Percentiles rank a stretch among this genome's conserved stretches.
Evolutionary conservation across 1,140 invertebrate species (phyloP).

Genomic region (Sarcophaga bullata): DNA sequence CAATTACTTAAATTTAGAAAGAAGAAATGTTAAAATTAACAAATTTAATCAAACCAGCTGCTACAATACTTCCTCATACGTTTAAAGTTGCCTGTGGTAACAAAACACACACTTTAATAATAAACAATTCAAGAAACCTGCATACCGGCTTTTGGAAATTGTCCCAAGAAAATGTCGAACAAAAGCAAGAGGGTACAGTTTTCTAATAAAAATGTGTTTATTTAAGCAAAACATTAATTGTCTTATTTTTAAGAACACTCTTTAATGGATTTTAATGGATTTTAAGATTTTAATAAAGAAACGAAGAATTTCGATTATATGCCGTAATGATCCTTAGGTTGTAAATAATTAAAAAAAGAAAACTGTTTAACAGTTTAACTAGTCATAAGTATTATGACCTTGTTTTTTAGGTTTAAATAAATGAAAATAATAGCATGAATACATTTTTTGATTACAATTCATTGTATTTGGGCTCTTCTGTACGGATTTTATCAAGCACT

Average conservation of each 20-base stretch:
- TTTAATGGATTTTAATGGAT: constrained; percentile 64
- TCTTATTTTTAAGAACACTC: neutral
- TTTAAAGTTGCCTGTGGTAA: neutral
- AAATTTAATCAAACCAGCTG: neutral
- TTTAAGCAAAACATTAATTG: neutral
- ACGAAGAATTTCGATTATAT: constrained; percentile 91
- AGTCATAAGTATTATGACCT: neutral
- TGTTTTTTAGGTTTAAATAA: neutral
- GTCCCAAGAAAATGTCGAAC: neutral
- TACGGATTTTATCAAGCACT: no score
- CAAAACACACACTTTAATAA: neutral
- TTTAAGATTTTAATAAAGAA: constrained; percentile 72
- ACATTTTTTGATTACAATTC: no score
- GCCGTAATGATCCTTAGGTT: constrained; percentile 79
- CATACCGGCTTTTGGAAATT: neutral
- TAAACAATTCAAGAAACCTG: neutral
- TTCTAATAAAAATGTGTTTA: neutral
- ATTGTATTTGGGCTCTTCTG: no score
- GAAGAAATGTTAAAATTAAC: neutral
- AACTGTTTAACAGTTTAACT: neutral
- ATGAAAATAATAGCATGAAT: no score
- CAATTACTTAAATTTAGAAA: neutral
- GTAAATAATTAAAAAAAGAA: neutral
- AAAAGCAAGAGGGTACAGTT: neutral
- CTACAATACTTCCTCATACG: neutral